Percentiles rank a stretch among this genome's conserved stretches.
Evolutionary conservation across 2,888 invertebrate species (phyloP).

Genomic region (Caenorhabditis sp.): DNA sequence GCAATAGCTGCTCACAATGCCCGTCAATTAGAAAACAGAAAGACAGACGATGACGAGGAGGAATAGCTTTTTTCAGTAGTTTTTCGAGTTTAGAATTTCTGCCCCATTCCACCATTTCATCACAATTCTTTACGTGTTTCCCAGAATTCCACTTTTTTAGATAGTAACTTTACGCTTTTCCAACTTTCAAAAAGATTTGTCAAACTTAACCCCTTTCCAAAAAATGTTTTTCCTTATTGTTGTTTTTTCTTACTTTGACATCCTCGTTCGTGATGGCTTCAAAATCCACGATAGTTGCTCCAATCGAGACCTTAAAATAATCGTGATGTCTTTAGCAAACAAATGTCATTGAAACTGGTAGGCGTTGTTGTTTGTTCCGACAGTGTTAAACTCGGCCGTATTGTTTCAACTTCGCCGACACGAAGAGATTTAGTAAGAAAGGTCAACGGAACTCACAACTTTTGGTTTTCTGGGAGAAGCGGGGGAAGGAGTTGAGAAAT

Average conservation of each 20-base stretch:
- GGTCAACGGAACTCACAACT: slow-evolving; percentile 61
- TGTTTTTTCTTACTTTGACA: slow-evolving; percentile 85
- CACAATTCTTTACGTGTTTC: slow-evolving; percentile 42
- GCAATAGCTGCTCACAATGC: slow-evolving; percentile 56
- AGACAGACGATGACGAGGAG: not conserved
- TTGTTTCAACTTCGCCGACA: slow-evolving; percentile 47
- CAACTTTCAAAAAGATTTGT: not conserved
- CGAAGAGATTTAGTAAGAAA: slow-evolving; percentile 16
- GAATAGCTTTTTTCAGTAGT: not conserved
- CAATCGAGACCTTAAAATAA: slow-evolving; percentile 80
- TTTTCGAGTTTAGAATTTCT: not conserved
- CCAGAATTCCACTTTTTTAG: not conserved
- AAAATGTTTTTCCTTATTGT: not conserved
- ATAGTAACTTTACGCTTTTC: too few relatives aligned
- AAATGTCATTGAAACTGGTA: slow-evolving; percentile 60
- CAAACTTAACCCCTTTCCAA: not conserved
- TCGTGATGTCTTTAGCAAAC: slow-evolving; percentile 46
- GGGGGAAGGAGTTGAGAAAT: not conserved
- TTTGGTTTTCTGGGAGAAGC: slow-evolving; percentile 52
- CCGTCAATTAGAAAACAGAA: slow-evolving; percentile 2
- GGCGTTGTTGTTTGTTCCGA: slow-evolving; percentile 53
- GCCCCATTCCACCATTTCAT: slow-evolving; percentile 6
- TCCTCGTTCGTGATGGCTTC: slow-evolving; percentile 75
- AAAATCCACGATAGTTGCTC: slow-evolving; percentile 82
- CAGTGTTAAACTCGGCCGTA: slow-evolving; percentile 23